Conservation (phyloP, 2,113 vertebrate genomes). For the Pithys albifrons region DNA sequence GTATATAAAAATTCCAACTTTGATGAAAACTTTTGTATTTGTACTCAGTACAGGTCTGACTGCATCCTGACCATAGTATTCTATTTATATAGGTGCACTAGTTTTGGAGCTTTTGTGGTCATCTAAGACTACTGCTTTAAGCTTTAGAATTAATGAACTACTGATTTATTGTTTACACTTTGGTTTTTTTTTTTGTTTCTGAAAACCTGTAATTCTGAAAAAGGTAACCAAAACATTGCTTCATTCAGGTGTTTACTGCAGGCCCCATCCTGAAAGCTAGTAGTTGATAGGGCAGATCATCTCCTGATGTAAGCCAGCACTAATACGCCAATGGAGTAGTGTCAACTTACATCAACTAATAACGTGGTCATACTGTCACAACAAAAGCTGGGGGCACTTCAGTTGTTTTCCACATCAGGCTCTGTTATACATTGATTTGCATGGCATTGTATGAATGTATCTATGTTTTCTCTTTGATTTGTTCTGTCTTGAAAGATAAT, state of each 20-base stretch:
- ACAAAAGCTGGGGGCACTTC: not conserved
- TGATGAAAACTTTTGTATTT: not conserved
- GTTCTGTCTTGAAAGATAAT: not conserved
- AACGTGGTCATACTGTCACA: not conserved
- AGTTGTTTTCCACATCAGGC: not conserved
- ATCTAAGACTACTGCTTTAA: not conserved
- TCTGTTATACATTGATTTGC: not conserved
- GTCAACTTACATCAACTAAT: not conserved
- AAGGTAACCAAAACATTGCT: not conserved
- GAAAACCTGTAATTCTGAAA: not conserved
- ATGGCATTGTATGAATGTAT: not conserved
- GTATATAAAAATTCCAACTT: not conserved
- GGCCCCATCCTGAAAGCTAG: not conserved
- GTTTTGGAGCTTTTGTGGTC: not conserved
- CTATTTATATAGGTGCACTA: not conserved
- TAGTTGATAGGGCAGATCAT: not conserved
- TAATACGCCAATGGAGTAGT: not conserved
- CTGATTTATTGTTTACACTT: not conserved
- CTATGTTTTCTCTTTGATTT: not conserved
- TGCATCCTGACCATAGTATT: not conserved
- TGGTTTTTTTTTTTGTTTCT: not conserved
- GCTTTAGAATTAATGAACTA: not conserved
- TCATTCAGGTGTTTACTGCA: not conserved
- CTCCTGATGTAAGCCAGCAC: not conserved
- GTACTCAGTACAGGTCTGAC: not conserved